A percentile compares a stretch with the other conserved stretches of the same genome.
Conservation (phyloP, 1,140 invertebrate genomes). For the Galleria mellonella region DNA sequence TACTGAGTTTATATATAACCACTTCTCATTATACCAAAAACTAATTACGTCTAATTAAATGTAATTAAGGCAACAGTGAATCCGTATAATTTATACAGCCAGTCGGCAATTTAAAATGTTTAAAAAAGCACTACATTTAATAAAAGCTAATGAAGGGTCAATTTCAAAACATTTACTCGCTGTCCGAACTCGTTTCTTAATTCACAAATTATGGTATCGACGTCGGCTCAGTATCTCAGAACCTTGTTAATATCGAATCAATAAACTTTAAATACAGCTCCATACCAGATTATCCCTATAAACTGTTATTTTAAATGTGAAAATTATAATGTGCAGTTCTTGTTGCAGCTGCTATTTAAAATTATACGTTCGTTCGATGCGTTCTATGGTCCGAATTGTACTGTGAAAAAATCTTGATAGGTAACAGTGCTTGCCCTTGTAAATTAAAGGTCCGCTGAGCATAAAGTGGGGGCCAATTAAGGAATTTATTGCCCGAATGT, state of each 20-base stretch:
- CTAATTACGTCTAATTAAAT: constrained; percentile 10
- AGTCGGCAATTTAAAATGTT: neutral
- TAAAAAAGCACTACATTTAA: constrained; percentile 3
- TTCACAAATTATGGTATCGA: constrained; percentile 54
- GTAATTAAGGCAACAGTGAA: constrained; percentile 1
- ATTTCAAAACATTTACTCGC: constrained; percentile 50
- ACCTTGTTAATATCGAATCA: constrained; percentile 35
- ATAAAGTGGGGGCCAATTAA: constrained; percentile 64
- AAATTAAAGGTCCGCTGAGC: constrained; percentile 54
- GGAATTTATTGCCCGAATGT: constrained; percentile 58
- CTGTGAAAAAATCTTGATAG: constrained; percentile 28
- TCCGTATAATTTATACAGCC: neutral
- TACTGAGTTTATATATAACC: too few species aligned
- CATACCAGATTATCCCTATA: constrained; percentile 23
- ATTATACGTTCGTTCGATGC: constrained; percentile 39
- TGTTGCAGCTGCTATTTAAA: constrained; percentile 41
- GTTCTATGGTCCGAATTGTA: too few species aligned
- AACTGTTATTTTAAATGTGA: constrained; percentile 48
- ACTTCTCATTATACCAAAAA: constrained; percentile 1
- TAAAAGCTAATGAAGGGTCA: constrained; percentile 31
- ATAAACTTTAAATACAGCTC: constrained; percentile 38
- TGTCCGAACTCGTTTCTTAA: constrained; percentile 28
- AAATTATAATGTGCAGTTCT: constrained; percentile 47
- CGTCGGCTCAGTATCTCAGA: constrained; percentile 5
- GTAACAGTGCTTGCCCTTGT: constrained; percentile 47